phyloP scores from a whole-genome alignment of 1,140 invertebrate genomes.

The Nephila pilipes region DNA sequence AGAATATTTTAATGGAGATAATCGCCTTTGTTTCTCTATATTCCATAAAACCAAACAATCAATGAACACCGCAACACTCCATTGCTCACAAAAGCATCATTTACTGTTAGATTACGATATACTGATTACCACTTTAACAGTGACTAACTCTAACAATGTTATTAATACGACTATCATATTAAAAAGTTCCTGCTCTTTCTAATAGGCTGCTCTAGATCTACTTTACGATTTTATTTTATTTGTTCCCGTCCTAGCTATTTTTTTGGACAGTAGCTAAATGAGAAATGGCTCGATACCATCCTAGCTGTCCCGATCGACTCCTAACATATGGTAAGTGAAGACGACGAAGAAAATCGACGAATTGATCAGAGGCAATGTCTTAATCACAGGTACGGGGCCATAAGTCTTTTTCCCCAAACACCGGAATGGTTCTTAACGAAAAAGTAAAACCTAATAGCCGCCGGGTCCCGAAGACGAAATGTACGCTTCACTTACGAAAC shows the following conservation, averaged over 20 bases:
- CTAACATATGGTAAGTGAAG: neutral
- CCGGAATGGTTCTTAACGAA: neutral
- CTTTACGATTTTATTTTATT: neutral
- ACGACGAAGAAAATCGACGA: neutral
- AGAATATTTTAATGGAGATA: no score
- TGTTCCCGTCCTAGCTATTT: neutral
- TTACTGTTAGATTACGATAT: no score
- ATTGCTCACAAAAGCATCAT: no score
- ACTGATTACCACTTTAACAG: no score
- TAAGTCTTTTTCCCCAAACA: neutral
- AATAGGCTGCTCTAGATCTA: no score
- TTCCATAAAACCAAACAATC: no score
- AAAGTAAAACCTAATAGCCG: neutral
- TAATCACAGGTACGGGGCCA: constrained; percentile 9
- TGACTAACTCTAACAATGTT: no score
- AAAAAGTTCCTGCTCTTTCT: no score
- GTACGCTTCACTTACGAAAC: constrained; percentile 18
- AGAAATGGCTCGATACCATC: neutral
- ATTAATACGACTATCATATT: no score
- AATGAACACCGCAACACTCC: no score
- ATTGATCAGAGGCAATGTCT: neutral
- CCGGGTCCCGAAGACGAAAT: constrained; percentile 7
- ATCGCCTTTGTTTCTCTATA: no score
- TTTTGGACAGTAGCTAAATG: neutral
- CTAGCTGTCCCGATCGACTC: neutral